Percentiles rank a stretch among this genome's conserved stretches.
These are phyloP conservation scores for Agrotis clavis DNA, from an alignment of 2,888 invertebrate species.

Conservation along the genomic window DNA sequence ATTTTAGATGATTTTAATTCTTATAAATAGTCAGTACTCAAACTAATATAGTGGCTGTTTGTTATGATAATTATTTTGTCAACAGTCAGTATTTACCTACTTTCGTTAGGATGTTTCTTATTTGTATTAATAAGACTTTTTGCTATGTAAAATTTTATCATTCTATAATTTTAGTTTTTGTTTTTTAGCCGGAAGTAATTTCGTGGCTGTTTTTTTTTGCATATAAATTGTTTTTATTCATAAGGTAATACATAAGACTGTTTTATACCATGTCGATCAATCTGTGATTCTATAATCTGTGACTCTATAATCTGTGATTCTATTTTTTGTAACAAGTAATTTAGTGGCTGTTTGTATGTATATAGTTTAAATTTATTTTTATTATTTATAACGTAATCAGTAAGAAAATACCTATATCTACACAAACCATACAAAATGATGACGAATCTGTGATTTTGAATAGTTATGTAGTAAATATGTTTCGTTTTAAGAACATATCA, in stretches of 20 bases:
- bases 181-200: conserved; percentile 35
- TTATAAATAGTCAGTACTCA: conserved; percentile 20
- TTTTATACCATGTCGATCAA: conserved; percentile 37
- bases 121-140: conserved; percentile 32
- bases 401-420: conserved; percentile 34
- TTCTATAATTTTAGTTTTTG: conserved; percentile 31
- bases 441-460: conserved; percentile 30
- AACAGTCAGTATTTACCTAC: conserved; percentile 32
- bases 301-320: conserved; percentile 28
- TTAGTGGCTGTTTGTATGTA: conserved; percentile 31
- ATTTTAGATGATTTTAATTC: conserved; percentile 29
- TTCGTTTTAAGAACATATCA: conserved; percentile 33
- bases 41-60: conserved; percentile 23
- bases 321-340: conserved; percentile 28
- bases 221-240: conserved; percentile 33
- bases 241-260: conserved; percentile 35
- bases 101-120: conserved; percentile 33
- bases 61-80: conserved; percentile 32
- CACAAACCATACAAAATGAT: conserved; percentile 31
- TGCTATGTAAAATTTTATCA: conserved; percentile 32
- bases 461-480: conserved; percentile 36
- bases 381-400: conserved; percentile 31
- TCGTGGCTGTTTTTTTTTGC: conserved; percentile 34
- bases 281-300: conserved; percentile 28
- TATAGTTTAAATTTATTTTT: conserved; percentile 30